Evolutionary conservation across 2,113 vertebrate genomes (phyloP).

Genomic region (Xerus inauris): DNA sequence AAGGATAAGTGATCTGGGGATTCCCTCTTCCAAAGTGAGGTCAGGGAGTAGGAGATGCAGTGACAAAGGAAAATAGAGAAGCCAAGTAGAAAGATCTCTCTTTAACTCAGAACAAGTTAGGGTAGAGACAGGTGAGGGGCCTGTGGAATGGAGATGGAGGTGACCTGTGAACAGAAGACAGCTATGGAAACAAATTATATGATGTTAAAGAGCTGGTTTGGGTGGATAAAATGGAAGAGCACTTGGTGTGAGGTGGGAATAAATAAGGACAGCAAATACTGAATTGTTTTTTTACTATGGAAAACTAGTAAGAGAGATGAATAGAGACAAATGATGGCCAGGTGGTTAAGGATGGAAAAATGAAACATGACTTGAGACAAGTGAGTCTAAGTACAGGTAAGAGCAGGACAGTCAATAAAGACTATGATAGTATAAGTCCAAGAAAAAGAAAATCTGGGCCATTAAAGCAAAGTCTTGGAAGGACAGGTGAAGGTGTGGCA

Average conservation of each 20-base stretch:
- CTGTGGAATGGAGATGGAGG: neutral
- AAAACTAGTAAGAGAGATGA: neutral
- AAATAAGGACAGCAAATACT: neutral
- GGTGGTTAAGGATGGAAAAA: neutral
- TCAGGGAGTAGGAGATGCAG: too few species aligned
- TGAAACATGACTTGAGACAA: neutral
- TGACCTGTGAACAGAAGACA: neutral
- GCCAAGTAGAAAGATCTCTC: neutral
- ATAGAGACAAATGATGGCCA: neutral
- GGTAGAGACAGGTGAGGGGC: neutral
- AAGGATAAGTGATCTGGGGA: neutral
- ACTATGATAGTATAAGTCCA: neutral
- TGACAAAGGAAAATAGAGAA: neutral
- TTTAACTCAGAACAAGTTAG: neutral
- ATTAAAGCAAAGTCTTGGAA: neutral
- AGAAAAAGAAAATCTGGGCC: neutral
- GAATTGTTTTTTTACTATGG: neutral
- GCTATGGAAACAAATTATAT: neutral
- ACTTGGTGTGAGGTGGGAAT: neutral
- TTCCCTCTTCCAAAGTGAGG: neutral
- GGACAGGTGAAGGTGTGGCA: neutral
- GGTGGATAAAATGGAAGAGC: neutral
- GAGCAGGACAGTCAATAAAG: neutral
- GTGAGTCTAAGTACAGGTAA: neutral
- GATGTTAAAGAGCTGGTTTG: neutral